phyloP scores from a whole-genome alignment of 2,797 vertebrate species.

The Cheirogaleus major region DNA sequence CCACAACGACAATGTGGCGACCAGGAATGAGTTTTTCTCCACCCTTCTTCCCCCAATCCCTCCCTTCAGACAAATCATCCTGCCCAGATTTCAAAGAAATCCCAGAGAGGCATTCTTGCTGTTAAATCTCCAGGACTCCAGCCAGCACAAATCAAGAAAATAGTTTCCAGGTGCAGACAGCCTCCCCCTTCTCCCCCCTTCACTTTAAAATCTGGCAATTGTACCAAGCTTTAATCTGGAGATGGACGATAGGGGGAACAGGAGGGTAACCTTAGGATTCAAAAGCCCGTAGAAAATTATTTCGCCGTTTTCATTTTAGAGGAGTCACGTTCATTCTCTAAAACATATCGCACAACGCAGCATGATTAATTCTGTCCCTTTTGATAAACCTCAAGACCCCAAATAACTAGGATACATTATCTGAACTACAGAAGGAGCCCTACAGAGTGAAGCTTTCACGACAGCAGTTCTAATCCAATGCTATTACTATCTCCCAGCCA shows the following conservation, averaged over 20 bases:
- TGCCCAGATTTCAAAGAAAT: conserved; percentile 77
- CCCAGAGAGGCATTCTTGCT: conserved; percentile 68
- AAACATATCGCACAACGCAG: conserved; percentile 56
- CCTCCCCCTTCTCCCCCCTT: neutral
- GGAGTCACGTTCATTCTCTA: conserved; percentile 56
- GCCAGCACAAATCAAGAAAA: conserved; percentile 80
- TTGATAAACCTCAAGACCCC: conserved; percentile 63
- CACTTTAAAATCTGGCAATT: conserved; percentile 57
- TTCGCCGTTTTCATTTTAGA: conserved; percentile 66
- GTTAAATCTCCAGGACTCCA: conserved; percentile 69
- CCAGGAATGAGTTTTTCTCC: conserved; percentile 55
- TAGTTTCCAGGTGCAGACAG: conserved; percentile 77
- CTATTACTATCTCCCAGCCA: conserved; percentile 60
- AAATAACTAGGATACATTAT: conserved; percentile 56
- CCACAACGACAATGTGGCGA: conserved; percentile 46
- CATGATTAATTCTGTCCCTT: conserved; percentile 70
- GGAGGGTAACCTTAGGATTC: conserved; percentile 60
- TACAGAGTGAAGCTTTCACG: conserved; percentile 57
- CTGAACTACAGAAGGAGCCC: conserved; percentile 56
- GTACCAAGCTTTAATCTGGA: conserved; percentile 58
- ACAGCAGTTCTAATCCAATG: conserved; percentile 60
- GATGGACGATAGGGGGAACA: conserved; percentile 54
- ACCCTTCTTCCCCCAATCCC: neutral
- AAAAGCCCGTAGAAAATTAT: conserved; percentile 64
- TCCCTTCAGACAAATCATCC: conserved; percentile 69